A percentile compares a stretch with the other conserved stretches of the same genome.
Conservation (phyloP, 2,797 vertebrate genomes). For the Huso huso region DNA sequence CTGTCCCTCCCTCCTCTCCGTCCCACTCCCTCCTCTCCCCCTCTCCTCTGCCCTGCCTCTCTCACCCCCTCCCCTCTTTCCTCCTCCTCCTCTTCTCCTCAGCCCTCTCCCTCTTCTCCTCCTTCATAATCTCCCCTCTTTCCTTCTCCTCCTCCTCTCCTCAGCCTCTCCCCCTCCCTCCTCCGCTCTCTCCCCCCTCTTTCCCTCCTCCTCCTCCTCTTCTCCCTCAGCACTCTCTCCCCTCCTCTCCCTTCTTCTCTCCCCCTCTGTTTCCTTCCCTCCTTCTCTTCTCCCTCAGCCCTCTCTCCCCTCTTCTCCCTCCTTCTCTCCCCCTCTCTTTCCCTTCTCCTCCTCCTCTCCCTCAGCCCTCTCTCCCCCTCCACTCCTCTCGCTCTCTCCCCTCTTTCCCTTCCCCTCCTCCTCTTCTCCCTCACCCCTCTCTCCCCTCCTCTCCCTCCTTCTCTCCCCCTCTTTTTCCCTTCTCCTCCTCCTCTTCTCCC, state of each 20-base stretch:
- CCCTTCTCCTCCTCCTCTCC: constrained; percentile 8
- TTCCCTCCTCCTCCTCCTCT: constrained; percentile 29
- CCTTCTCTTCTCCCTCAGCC: constrained; percentile 15
- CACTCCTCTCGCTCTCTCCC: constrained; percentile 34
- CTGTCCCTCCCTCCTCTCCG: no score
- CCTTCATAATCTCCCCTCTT: no score
- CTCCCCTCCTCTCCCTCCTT: constrained; percentile 9
- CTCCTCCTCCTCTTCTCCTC: no score
- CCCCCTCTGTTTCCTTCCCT: constrained; percentile 36
- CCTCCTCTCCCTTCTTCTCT: constrained; percentile 10
- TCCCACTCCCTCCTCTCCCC: no score
- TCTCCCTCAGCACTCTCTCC: constrained; percentile 26
- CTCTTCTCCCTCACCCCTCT: constrained; percentile 2
- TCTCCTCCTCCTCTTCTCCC: not conserved
- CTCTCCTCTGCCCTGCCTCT: no score
- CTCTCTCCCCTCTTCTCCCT: constrained; percentile 31
- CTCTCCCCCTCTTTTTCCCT: constrained; percentile 17
- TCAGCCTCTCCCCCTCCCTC: constrained; percentile 33
- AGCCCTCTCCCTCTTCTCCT: no score
- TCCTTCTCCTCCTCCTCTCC: no score
- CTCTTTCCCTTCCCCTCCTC: constrained; percentile 43
- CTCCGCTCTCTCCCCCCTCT: constrained; percentile 23
- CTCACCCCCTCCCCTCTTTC: no score
- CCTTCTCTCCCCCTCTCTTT: no score
- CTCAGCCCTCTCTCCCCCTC: constrained; percentile 20